phyloP scores from a whole-genome alignment of 1,140 invertebrate species.

The Ceratina calcarata region DNA sequence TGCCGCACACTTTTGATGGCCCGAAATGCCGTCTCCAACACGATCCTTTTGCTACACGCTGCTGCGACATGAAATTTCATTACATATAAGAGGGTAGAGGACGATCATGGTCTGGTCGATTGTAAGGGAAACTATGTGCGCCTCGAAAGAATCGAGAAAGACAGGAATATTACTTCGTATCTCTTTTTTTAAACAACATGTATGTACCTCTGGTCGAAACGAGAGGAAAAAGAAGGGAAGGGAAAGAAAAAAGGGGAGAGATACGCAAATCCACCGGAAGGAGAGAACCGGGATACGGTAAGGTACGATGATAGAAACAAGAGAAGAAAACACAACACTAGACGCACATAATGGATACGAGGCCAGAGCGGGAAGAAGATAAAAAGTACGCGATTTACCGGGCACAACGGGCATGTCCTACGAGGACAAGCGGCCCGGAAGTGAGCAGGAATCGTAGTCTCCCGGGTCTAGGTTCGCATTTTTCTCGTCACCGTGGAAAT shows the following conservation, averaged over 20 bases:
- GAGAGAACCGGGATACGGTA: not conserved
- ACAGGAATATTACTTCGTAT: too few species aligned
- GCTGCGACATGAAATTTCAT: conserved; percentile 21
- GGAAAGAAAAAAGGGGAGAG: not conserved
- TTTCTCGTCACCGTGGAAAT: conserved; percentile 51
- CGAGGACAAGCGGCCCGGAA: conserved; percentile 39
- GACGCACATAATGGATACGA: conserved; percentile 21
- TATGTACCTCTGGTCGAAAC: conserved; percentile 16
- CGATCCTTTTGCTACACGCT: not conserved
- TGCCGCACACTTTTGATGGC: not conserved
- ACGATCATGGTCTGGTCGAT: not conserved
- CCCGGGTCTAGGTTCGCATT: conserved; percentile 51
- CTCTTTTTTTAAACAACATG: too few species aligned
- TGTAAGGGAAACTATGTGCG: not conserved
- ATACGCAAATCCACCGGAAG: not conserved
- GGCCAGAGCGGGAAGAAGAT: conserved; percentile 18
- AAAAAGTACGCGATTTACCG: conserved; percentile 45
- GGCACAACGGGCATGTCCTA: conserved; percentile 56
- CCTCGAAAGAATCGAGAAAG: too few species aligned
- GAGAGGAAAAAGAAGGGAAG: not conserved
- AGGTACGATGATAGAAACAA: not conserved
- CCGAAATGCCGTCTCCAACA: not conserved
- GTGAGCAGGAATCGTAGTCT: conserved; percentile 42
- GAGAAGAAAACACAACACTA: conserved; percentile 35
- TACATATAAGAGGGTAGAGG: not conserved